A percentile compares a stretch with the other conserved stretches of the same genome.
Conservation (phyloP, 2,797 vertebrate genomes). For the Anolis apletophallus region DNA sequence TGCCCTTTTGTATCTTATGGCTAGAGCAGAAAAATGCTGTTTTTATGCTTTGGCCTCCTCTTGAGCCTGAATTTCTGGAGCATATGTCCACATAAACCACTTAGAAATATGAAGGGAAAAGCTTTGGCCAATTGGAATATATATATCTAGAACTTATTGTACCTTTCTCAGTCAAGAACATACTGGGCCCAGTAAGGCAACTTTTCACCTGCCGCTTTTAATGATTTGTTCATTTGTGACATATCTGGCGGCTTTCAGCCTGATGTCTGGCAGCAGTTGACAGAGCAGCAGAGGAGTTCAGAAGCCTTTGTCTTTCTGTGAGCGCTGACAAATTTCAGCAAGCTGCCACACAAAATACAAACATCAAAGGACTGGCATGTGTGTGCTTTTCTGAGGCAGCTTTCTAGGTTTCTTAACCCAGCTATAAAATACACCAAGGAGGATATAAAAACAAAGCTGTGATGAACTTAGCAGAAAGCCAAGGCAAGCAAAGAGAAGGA, state of each 20-base stretch:
- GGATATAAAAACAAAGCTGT: slow-evolving; percentile 72
- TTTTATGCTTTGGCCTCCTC: neutral
- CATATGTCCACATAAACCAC: neutral
- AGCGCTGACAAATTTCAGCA: slow-evolving; percentile 31
- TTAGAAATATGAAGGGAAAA: neutral
- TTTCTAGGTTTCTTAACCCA: slow-evolving; percentile 68
- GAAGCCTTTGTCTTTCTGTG: neutral
- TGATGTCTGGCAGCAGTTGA: neutral
- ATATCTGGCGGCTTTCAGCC: neutral
- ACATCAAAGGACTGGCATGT: slow-evolving; percentile 62
- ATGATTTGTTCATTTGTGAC: neutral
- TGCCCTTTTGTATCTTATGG: neutral
- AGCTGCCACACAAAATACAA: slow-evolving; percentile 57
- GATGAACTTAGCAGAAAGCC: slow-evolving; percentile 75
- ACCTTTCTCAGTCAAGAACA: neutral
- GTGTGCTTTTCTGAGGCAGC: slow-evolving; percentile 56
- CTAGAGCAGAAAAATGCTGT: neutral
- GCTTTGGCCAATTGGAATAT: neutral
- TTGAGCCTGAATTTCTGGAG: neutral
- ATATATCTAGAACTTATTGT: neutral
- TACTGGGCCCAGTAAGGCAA: slow-evolving; percentile 1
- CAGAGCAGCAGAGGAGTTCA: neutral
- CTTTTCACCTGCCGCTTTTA: neutral
- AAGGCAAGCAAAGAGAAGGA: slow-evolving; percentile 59
- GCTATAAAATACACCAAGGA: slow-evolving; percentile 55